A percentile compares a stretch with the other conserved stretches of the same genome.
These are phyloP conservation scores for Dolichomitus sp. DNA, from an alignment of 2,888 invertebrate species.

Conservation along the genomic window DNA sequence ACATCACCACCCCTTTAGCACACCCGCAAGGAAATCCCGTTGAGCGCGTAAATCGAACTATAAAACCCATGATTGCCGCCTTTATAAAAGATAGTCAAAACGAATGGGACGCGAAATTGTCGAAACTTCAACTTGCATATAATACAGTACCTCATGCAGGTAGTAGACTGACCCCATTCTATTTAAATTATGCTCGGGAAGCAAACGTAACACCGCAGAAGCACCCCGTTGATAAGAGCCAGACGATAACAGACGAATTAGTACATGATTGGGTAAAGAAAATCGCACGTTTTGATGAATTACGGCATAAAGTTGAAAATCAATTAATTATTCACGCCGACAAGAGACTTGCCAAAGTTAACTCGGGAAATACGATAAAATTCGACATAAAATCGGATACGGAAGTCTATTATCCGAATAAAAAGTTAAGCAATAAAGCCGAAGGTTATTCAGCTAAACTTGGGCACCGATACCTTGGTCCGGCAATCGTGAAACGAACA, in stretches of 20 bases:
- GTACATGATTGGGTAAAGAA: conserved; percentile 25
- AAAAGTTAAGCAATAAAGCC: conserved; percentile 47
- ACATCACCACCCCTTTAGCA: conserved; percentile 37
- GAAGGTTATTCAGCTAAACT: conserved; percentile 26
- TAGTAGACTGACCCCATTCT: conserved; percentile 38
- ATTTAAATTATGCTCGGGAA: conserved; percentile 49
- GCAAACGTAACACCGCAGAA: background rate
- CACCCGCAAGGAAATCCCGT: conserved; percentile 53
- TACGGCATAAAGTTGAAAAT: conserved; percentile 23
- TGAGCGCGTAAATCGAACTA: conserved; percentile 44
- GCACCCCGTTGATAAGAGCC: background rate
- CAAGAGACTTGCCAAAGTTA: too few relatives aligned
- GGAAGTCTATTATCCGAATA: conserved; percentile 17
- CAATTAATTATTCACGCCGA: conserved; percentile 13
- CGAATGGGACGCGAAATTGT: conserved; percentile 50
- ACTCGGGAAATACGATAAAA: conserved; percentile 5
- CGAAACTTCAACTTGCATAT: too few relatives aligned
- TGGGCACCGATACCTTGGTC: conserved; percentile 14
- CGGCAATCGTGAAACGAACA: conserved; percentile 15
- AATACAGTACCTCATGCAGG: conserved; percentile 13
- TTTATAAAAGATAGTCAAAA: conserved; percentile 32
- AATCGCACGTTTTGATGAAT: conserved; percentile 48
- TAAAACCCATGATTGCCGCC: conserved; percentile 55
- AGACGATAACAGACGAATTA: background rate
- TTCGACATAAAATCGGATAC: background rate